Percentiles rank a stretch among this genome's conserved stretches.
phyloP scores from a whole-genome alignment of 1,140 invertebrate species.

The Euborellia annulipes region DNA sequence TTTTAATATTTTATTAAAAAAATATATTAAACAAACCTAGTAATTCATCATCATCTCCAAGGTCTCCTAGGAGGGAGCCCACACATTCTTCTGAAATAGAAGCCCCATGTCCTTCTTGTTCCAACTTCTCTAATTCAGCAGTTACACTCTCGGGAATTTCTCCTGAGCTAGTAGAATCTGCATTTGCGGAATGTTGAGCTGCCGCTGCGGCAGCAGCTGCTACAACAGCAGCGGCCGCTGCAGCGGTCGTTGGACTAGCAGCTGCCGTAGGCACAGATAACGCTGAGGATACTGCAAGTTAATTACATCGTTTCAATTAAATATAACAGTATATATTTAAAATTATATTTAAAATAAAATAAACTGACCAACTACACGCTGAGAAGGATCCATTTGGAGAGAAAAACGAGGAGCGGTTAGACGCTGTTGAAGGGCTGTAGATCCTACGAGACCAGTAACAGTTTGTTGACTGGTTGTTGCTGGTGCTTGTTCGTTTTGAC shows the following conservation, averaged over 20 bases:
- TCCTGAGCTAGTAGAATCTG: constrained; percentile 21
- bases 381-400: background rate
- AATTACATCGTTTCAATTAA: too few species aligned
- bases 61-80: constrained; percentile 58
- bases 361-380: background rate
- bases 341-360: too few species aligned
- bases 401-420: background rate
- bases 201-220: constrained; percentile 19
- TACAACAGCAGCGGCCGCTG: background rate
- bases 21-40: constrained; percentile 31
- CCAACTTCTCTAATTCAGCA: constrained; percentile 59
- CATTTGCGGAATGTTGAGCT: too few species aligned
- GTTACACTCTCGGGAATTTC: constrained; percentile 68
- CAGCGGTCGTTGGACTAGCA: background rate
- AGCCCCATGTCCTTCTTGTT: constrained; percentile 46
- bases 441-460: too few species aligned
- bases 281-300: background rate
- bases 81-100: constrained; percentile 52
- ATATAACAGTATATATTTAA: too few species aligned
- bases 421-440: too few species aligned
- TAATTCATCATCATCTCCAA: constrained; percentile 76
- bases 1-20: too few species aligned
- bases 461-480: too few species aligned
- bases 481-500: too few species aligned
- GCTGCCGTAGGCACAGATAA: constrained; percentile 2